These are phyloP conservation scores for Sialis lutaria DNA, from an alignment of 2,888 invertebrate genomes.

Conservation along the genomic window DNA sequence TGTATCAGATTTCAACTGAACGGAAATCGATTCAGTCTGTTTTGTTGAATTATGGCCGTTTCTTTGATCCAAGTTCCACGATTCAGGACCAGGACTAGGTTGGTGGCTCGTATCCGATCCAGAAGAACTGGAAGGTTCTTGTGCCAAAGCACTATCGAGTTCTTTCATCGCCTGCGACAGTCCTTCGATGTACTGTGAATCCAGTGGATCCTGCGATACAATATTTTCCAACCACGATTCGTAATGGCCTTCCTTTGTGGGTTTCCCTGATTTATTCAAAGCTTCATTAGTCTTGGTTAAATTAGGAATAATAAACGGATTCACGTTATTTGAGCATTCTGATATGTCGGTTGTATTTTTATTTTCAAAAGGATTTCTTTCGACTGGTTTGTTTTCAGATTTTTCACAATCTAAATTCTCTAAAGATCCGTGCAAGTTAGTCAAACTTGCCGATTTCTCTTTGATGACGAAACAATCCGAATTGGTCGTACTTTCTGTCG, in stretches of 20 bases:
- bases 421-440: conserved; percentile 51
- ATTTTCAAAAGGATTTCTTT: not conserved
- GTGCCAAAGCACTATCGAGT: conserved; percentile 41
- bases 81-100: conserved; percentile 33
- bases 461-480: conserved; percentile 8
- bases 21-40: not conserved
- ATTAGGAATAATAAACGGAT: conserved; percentile 1
- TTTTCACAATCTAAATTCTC: conserved; percentile 29
- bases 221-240: conserved; percentile 44
- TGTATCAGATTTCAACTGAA: not conserved
- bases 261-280: not conserved
- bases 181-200: conserved; percentile 38
- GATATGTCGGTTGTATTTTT: conserved; percentile 1
- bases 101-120: conserved; percentile 39
- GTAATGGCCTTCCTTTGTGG: conserved; percentile 14
- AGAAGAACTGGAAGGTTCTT: conserved; percentile 40
- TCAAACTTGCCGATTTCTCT: conserved; percentile 35
- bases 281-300: not conserved
- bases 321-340: not conserved
- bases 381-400: conserved; percentile 1
- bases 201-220: conserved; percentile 36
- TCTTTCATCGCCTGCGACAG: conserved; percentile 45
- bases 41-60: conserved; percentile 2
- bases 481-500: conserved; percentile 1
- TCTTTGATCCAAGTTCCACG: conserved; percentile 11